phyloP scores from a whole-genome alignment of 2,888 invertebrate species.

The Eristalis arbustorum region DNA sequence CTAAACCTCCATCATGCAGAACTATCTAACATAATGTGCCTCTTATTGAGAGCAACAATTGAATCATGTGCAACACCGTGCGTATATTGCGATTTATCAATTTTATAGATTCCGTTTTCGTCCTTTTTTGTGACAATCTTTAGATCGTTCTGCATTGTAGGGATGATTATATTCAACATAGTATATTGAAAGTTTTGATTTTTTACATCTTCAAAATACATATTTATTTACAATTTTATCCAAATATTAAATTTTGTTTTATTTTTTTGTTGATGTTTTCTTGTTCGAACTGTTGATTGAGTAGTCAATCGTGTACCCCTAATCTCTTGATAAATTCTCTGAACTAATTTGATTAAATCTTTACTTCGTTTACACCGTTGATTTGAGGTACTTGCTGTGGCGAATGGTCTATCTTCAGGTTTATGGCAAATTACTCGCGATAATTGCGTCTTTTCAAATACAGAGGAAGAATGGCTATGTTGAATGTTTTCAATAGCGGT shows the following conservation, averaged over 20 bases:
- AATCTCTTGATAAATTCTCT: no score
- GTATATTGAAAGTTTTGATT: conserved; percentile 37
- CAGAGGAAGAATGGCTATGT: no score
- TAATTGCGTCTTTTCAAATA: no score
- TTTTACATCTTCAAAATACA: conserved; percentile 63
- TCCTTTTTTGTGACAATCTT: background rate
- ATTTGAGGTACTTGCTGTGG: no score
- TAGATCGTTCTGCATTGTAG: conserved; percentile 6
- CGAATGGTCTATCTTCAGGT: no score
- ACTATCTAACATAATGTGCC: background rate
- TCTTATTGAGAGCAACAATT: background rate
- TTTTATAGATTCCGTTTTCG: background rate
- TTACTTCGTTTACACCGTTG: no score
- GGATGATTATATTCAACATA: conserved; percentile 13
- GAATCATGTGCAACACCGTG: background rate
- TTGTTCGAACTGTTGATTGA: background rate
- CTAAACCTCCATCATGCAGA: background rate
- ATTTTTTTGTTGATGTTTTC: background rate
- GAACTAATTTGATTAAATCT: no score
- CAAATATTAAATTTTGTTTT: conserved; percentile 24
- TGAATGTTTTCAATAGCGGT: no score
- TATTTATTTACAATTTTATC: conserved; percentile 67
- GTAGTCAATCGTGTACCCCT: background rate
- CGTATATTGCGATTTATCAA: background rate
- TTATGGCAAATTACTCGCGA: no score